Base-by-base conservation (phyloP, 2,113 vertebrate species). In the Vulpes vulpes region DNA sequence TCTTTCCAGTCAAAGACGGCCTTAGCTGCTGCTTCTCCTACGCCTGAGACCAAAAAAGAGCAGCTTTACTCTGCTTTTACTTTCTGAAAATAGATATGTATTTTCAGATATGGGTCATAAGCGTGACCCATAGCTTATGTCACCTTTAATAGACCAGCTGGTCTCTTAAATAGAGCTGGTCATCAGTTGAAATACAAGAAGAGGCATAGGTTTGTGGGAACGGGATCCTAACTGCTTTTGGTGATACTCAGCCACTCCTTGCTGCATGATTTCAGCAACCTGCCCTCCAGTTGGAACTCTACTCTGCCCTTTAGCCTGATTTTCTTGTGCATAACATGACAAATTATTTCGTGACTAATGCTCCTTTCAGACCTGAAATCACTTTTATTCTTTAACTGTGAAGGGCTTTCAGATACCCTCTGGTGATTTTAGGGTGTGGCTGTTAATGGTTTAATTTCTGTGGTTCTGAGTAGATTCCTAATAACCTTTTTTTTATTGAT, bases 11-110 rank as follows among this genome's bases (percentile, higher is more conserved):
- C 35, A 30, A 94, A 94, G 60, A 5, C 0, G 0, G 71, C 53
- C 64, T 90, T 69, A 7, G 53, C 83, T 86, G 27, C 59, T 43
- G 80, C 91, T 97, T 80, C 92, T 71, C 53, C 25, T 35, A 7
- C 5, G 11, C 83, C 64, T 69, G 65, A 74, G 38, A 32, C n/a
- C 14, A 59, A 69, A 83, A 59, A 69, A 92, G 79, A 85, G 22
- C 1, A 8, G 6, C n/a, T 76, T 89, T 8, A 25, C 30, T 8
- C 38, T 35, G 79, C 30, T 97, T 97, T 96, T 85, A 78, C n/a
- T 96, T 95, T 97, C 96, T 96, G 96, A 96, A 74, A 97, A 94
- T 85, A 96, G 87, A 81, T 93, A 23, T 1, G 7, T 25, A 2
- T 60, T 94, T 84, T 88, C 55, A 84, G 19, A 62, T 86, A 32